Base-by-base conservation (phyloP, 1,140 invertebrate genomes). In the Mya arenaria region DNA sequence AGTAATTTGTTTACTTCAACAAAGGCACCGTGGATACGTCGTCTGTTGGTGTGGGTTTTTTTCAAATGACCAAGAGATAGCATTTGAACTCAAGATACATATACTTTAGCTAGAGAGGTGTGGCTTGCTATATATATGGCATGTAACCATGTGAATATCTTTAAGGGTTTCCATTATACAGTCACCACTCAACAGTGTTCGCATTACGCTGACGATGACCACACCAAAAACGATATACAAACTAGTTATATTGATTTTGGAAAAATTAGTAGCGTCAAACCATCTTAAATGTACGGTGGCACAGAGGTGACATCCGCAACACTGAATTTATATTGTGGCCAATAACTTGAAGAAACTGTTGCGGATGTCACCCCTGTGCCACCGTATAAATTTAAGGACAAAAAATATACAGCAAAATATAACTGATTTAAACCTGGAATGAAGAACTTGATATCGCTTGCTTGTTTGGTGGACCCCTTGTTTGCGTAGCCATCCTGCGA, bases 401-500 rank as follows among this genome's bases (percentile, higher is more conserved):
- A 10, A 48, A 48, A 48, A 48, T 48, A 13, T 48, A n/a, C 44
- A 48, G 10, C 10, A 10, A 48, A 48, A 48, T 56, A 6, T 28
- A 23, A 25, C 4, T n/a, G 10, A 32, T 17, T 17, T 34, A 23
- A 37, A 72, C 69, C 69, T 56, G 69, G 69, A n/a, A 72, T 72
- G n/a, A 72, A 72, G 30, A 34, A 58, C 30, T 36, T 10, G 1
- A 72, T 56, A 58, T 72, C 69, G 25, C 37, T 32, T 4, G 48
- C 69, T n/a, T 28, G 25, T 32, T 30, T 19, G 15, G 1, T 52
- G 56, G 37, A 56, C 36, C 28, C 30, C 52, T 17, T 19, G 39
- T 56, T 56, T 25, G 56, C 58, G 48, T 72, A 48, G 58, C 58
- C 58, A 58, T 58, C 56, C 41, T 72, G 48, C 23, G 56, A 48